Conservation (phyloP, 2,888 invertebrate genomes). For the Mesorhabditis sp. region DNA sequence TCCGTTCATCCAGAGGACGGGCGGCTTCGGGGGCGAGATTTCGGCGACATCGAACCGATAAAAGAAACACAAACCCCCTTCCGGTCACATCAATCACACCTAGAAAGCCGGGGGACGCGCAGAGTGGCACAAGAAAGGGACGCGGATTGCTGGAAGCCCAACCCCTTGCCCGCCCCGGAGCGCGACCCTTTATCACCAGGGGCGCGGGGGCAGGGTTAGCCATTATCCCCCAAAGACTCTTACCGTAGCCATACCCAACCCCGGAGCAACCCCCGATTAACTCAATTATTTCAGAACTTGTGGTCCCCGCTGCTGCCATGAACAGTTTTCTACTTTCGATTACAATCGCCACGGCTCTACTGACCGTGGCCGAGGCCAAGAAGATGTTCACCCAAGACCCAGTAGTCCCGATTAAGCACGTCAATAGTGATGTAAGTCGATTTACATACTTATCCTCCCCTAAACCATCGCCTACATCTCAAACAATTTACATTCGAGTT, state of each 20-base stretch:
- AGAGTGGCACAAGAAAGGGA: not conserved
- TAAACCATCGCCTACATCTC: not conserved
- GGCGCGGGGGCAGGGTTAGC: not conserved
- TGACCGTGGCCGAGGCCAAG: not conserved
- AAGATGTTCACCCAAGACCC: conserved; percentile 6
- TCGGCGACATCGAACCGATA: not conserved
- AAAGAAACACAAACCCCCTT: not conserved
- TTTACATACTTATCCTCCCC: too few species aligned
- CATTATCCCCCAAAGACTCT: not conserved
- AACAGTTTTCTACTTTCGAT: too few species aligned
- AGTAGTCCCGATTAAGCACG: not conserved
- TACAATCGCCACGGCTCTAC: too few species aligned
- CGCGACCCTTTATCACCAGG: not conserved
- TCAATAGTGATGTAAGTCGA: not conserved
- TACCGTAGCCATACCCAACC: not conserved
- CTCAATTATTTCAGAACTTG: not conserved
- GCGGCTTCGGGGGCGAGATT: not conserved
- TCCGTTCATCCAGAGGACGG: not conserved
- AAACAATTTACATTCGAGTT: not conserved
- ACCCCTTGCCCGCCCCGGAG: not conserved
- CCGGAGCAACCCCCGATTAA: not conserved
- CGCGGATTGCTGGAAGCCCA: not conserved
- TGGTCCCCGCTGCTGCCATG: not conserved
- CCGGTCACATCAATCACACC: conserved; percentile 1
- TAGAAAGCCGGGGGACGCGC: not conserved